These are phyloP conservation scores for Phaonia tiefii DNA, from an alignment of 2,888 invertebrate genomes.

Conservation along the genomic window DNA sequence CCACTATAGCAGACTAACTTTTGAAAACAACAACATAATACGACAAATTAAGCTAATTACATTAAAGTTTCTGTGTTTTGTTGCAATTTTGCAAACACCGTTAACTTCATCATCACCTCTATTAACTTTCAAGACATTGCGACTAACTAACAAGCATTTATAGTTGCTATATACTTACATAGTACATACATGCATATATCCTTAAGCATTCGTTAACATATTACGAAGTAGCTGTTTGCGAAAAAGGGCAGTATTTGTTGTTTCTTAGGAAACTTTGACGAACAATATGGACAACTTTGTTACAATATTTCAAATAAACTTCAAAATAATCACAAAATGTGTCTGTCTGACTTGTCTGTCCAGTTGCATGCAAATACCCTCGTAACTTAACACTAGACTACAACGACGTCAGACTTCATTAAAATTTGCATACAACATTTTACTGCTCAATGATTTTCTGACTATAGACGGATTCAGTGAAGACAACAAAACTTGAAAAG, in stretches of 20 bases:
- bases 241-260: background rate
- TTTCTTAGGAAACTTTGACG: background rate
- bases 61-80: background rate
- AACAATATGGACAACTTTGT: background rate
- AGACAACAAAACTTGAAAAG: too few species aligned
- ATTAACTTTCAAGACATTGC: background rate
- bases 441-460: slow-evolving; percentile 35
- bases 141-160: slow-evolving; percentile 15
- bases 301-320: background rate
- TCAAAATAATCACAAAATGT: slow-evolving; percentile 11
- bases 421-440: slow-evolving; percentile 51
- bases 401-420: slow-evolving; percentile 23
- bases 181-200: background rate
- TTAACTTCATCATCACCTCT: slow-evolving; percentile 20
- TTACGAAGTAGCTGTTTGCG: background rate
- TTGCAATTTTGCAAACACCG: background rate
- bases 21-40: background rate
- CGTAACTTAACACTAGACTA: slow-evolving; percentile 3
- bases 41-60: background rate
- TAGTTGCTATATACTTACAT: too few species aligned
- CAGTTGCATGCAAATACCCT: background rate
- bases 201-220: background rate
- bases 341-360: slow-evolving; percentile 34
- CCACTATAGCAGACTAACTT: background rate
- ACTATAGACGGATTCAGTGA: background rate